phyloP scores from a whole-genome alignment of 2,888 invertebrate species.

The Conistra vaccinii region DNA sequence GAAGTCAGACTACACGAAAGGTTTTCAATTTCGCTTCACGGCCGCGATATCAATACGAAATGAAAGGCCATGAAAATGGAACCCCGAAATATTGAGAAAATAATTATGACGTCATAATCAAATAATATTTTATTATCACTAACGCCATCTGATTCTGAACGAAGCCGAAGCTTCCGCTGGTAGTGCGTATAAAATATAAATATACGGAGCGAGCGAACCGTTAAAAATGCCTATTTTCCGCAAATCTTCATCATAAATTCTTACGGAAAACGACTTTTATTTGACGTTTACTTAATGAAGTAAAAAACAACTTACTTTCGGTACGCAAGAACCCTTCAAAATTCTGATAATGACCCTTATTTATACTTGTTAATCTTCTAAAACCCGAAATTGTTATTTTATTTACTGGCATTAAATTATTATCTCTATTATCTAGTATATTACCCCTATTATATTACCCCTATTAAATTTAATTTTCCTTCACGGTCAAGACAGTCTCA shows the following conservation, averaged over 20 bases:
- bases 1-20: neutral
- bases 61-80: neutral
- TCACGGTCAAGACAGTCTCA: constrained; percentile 32
- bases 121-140: constrained; percentile 23
- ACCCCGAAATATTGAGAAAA: constrained; percentile 4
- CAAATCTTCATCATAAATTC: constrained; percentile 40
- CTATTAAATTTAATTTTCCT: constrained; percentile 49
- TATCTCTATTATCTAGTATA: too few species aligned
- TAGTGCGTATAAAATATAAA: constrained; percentile 31
- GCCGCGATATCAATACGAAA: neutral
- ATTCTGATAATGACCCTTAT: constrained; percentile 39
- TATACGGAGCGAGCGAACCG: constrained; percentile 33
- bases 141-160: constrained; percentile 22
- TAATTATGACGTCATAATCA: constrained; percentile 19
- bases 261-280: constrained; percentile 43
- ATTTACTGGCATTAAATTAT: constrained; percentile 40
- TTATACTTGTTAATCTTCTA: constrained; percentile 39
- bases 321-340: constrained; percentile 16
- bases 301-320: constrained; percentile 30
- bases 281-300: constrained; percentile 42
- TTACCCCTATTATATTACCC: too few species aligned
- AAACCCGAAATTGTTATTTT: constrained; percentile 28
- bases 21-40: neutral
- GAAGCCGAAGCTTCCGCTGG: constrained; percentile 8
- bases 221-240: constrained; percentile 27